Base-by-base conservation (phyloP, 2,797 vertebrate species). In the Macropus fuliginosus region DNA sequence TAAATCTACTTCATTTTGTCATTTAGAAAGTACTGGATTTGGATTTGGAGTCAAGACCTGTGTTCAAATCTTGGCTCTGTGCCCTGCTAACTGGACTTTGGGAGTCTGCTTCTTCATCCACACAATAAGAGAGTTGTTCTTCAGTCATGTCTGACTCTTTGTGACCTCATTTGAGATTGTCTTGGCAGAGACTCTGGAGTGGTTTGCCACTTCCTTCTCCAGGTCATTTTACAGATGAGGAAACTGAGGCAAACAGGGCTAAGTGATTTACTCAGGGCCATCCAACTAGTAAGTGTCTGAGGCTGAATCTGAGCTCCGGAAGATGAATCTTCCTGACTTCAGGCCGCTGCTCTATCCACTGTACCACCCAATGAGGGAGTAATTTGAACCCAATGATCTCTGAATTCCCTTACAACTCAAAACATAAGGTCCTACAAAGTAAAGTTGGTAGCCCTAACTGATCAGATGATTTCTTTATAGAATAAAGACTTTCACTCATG, bases 401-500 rank as follows among this genome's bases (percentile, higher is more conserved):
- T 50, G 74, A 87, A 27, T 46, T 24, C 13, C 40, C 10, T 50
- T 87, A 40, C 21, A 87, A 11, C 10, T 87, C 21, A 87, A 50
- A 87, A 87, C 9, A 8, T 9, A 21, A 40, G 66, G 34, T 74
- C 5, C 34, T 74, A 9, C 66, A 40, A 74, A 18, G 56, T 18
- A 28, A 93, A 27, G 6, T 34, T 54, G 92, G 24, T 74, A 16
- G 8, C 24, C 54, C 62, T 66, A 46, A 50, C 28, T 28, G n/a
- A 12, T 3, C 16, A 55, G 29, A 0, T 46, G 27, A 93, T n/a
- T 93, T 93, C n/a, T 50, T 56, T 87, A 46, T 18, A 9, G 54
- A 89, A 62, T 92, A 94, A 46, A 46, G 40, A 46, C 74, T 56
- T 94, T 97, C 56, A 95, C 95, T 96, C n/a, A 92, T 16, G 0